Base-by-base conservation (phyloP, 1,140 invertebrate species). In the Streblospio benedicti region DNA sequence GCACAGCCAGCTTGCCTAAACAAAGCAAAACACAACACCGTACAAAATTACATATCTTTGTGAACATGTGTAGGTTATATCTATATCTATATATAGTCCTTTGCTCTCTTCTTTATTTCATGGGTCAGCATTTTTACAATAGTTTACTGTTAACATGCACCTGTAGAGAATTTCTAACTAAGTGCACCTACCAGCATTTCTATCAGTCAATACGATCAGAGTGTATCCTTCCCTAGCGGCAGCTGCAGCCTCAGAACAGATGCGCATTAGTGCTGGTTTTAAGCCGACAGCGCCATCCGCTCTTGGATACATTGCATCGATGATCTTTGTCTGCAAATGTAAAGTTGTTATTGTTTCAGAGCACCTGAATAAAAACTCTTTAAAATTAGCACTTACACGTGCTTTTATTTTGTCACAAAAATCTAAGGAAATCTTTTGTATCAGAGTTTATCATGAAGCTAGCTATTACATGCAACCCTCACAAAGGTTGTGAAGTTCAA, bases 181-280 rank as follows among this genome's bases (percentile, higher is more conserved):
- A 63, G 51, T 28, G n/a, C n/a, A 79, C 1, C 82, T 79, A 9
- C 87, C 87, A 49, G 85, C 87, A 61, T 79, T 82, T 28, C 89
- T 82, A 81, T 99, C 95, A 31, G 90, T 91, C 9, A 99, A 77
- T 59, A 98, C 83, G 14, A 99, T 81, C 1, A 97, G 80, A 74
- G 95, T 89, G 80, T 87, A 91, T 20, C 87, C 87, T 30, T 83
- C 79, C 33, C 80, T 77, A 4, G 91, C 93, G 14, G 93, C 93
- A 50, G 81, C 70, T 62, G 86, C 84, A 0, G 93, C 91, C 76
- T 95, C 87, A 1, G 83, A 76, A 69, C 90, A 90, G 53, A 98
- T 85, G 4, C 84, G 79, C 61, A 89, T 82, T 47, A 99, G 80
- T 25, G 90, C 87, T 25, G 85, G 83, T 30, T 86, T 67, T 53